Evolutionary conservation across 2,113 vertebrate species (phyloP).

Genomic region (Phylloscopus trochiloides): DNA sequence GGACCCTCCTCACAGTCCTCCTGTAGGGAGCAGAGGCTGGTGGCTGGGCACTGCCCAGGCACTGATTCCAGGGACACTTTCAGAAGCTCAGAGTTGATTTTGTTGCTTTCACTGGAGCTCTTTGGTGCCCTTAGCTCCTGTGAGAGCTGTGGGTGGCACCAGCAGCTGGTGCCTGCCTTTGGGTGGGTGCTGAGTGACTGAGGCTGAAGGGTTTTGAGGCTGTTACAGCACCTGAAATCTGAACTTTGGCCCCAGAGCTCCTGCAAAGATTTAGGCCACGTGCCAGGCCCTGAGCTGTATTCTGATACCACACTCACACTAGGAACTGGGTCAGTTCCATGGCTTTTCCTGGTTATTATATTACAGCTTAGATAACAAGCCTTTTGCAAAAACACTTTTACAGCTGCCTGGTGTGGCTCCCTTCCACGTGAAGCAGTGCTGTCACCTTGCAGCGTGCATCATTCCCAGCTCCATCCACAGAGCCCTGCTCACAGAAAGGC

Average conservation of each 20-base stretch:
- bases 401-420: neutral
- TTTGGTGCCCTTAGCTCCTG: fast-evolving
- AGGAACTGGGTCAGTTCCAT: neutral
- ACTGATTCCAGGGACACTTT: neutral
- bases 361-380: neutral
- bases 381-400: neutral
- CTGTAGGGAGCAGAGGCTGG: neutral
- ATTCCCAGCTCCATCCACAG: fast-evolving
- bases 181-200: fast-evolving
- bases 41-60: neutral
- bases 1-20: neutral
- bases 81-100: neutral
- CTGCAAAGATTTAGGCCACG: fast-evolving
- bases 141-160: neutral
- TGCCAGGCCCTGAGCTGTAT: neutral
- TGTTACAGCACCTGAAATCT: neutral
- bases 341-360: neutral
- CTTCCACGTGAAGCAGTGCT: neutral
- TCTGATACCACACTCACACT: neutral
- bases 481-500: neutral
- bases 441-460: neutral
- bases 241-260: neutral
- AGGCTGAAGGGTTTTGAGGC: neutral
- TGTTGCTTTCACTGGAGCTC: neutral
- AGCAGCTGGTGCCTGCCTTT: neutral